Evolutionary conservation across 2,797 vertebrate species (phyloP).

Genomic region (Darevskia nairensis): DNA sequence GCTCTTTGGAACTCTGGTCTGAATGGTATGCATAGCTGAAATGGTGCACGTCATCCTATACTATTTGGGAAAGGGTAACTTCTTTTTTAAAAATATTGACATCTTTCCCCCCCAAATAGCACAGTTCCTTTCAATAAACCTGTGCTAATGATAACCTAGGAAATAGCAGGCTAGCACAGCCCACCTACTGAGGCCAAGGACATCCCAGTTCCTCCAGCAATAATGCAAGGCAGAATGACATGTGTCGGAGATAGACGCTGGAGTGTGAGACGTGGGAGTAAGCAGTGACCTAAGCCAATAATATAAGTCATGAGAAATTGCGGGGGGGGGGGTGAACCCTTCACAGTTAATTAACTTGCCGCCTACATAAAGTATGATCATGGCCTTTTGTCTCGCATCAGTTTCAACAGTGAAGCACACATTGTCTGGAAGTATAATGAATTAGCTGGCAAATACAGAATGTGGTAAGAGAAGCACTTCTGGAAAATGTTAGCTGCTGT

Average conservation of each 20-base stretch:
- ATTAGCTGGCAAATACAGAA: constrained; percentile 57
- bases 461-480: constrained; percentile 53
- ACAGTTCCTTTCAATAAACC: neutral
- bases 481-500: constrained; percentile 51
- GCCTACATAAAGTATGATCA: neutral
- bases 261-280: neutral
- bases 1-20: neutral
- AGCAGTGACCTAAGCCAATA: neutral
- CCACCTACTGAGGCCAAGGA: neutral
- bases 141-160: neutral
- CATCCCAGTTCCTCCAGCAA: neutral
- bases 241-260: neutral
- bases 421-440: constrained; percentile 56
- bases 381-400: neutral
- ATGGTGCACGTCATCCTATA: neutral
- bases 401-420: constrained; percentile 43
- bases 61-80: neutral
- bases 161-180: neutral
- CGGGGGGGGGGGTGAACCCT: neutral
- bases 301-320: neutral
- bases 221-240: neutral
- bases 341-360: neutral
- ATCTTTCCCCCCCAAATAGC: neutral
- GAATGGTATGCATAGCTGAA: neutral
- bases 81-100: no score